phyloP scores from a whole-genome alignment of 2,797 vertebrate genomes.

The Valencia hispanica region DNA sequence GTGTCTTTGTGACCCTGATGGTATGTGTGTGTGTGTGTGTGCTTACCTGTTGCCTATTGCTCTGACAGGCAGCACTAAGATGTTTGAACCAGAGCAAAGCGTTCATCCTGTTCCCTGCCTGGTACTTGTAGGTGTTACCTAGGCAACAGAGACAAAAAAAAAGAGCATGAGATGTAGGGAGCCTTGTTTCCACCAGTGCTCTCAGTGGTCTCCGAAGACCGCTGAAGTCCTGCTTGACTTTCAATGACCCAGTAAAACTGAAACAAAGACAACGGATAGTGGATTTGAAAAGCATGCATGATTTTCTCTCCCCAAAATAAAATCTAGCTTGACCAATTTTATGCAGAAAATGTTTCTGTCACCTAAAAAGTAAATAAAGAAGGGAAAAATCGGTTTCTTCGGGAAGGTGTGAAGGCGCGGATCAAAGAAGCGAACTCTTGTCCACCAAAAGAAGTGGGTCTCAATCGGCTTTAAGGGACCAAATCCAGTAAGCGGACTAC shows the following conservation, averaged over 20 bases:
- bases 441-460: neutral
- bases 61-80: slow-evolving; percentile 95
- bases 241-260: neutral
- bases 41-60: slow-evolving; percentile 96
- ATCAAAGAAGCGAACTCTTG: neutral
- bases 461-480: neutral
- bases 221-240: slow-evolving; percentile 32
- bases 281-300: neutral
- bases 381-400: too few relatives aligned
- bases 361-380: neutral
- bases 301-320: neutral
- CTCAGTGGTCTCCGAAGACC: slow-evolving; percentile 32
- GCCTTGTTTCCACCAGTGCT: slow-evolving; percentile 25
- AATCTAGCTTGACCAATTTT: neutral
- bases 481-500: neutral
- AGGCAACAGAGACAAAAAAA: slow-evolving; percentile 49
- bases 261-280: slow-evolving; percentile 8
- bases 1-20: neutral
- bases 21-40: slow-evolving; percentile 32
- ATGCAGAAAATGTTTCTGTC: neutral
- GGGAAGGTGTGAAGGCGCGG: too few relatives aligned
- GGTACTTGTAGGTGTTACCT: slow-evolving; percentile 99
- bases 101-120: slow-evolving; percentile 93
- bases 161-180: slow-evolving; percentile 37
- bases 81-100: slow-evolving; percentile 98